Base-by-base conservation (phyloP, 2,888 invertebrate genomes). In the Hemicrepidius hirtus region DNA sequence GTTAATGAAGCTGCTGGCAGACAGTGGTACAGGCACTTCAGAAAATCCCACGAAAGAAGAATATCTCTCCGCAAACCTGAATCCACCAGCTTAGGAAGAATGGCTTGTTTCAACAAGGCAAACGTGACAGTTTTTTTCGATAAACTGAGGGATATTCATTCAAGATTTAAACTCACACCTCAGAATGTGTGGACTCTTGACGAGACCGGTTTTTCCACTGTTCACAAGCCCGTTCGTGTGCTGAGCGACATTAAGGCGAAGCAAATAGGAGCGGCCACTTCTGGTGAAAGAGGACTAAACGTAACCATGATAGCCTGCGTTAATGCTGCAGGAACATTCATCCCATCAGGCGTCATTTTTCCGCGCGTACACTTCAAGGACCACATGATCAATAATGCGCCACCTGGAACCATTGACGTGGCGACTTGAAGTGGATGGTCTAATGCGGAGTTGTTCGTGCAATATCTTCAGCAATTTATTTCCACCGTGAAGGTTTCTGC, bases 121-220 rank as follows among this genome's bases (percentile, higher is more conserved):
- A n/a, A n/a, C n/a, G n/a, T n/a, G n/a, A n/a, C n/a, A n/a, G n/a
- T n/a, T 16, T 50, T 50, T 50, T 16, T 50, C 24, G n/a, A 24
- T 10, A 50, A 50, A n/a, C 50, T 50, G 21, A 20, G 24, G 7
- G 24, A 50, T 10, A 16, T 50, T n/a, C 6, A 50, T 50, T 5
- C 5, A 16, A 50, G 50, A 16, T 50, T 41, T 21, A 24, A 55
- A 24, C 55, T 55, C 24, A 37, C 41, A 18, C 60, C 60, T 20
- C 20, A 37, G 9, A 13, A 37, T 32, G n/a, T 41, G 7, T 41
- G 41, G 41, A 41, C 5, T n/a, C 41, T 41, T 41, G 18, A 40
- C 18, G 10, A 60, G 24, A 60, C 60, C 7, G 60, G 37, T 16
- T 60, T 35, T 40, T 60, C 13, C 18, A 60, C 60, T 18, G 60